Evolutionary conservation across 2,888 invertebrate genomes (phyloP), one percentile per base, ranked within the genome.

Genomic region (Nomada hirtipes): DNA sequence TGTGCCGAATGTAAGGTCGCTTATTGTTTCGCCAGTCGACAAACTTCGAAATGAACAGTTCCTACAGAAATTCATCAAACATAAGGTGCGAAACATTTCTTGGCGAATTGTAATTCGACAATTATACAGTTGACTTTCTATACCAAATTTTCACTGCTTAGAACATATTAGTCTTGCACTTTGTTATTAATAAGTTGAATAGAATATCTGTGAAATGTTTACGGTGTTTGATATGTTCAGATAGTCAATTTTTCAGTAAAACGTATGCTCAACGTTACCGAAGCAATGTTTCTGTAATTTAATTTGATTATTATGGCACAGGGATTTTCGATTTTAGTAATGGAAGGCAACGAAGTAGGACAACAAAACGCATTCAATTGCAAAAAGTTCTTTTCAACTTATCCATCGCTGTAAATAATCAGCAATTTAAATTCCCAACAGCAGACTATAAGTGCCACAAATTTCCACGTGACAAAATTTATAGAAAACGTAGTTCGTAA

Each of bases 21-120:
- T 70, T 70, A 50, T 70, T 70, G 59, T 70, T 60, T n/a, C 60
- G 15, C 60, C 47, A 50, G 11, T 60, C 60, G 20, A n/a, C 20
- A 26, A 60, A 47, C 20, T 60, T 29, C 29, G 70, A 70, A 70
- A 50, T 18, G 70, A 70, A 60, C 47, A 50, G 29, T 59, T 70
- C 59, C 50, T 10, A 15, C 50, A 47, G 47, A 36, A 53, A 72
- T 72, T 63, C 23, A 53, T 63, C 61, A 53, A 53, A 72, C 61
- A 42, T 13, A 7, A 23, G 1, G 42, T 13, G 36, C 3, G 15
- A 42, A 72, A 72, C 52, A 63, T 72, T 26, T 50, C 61, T 61
- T 23, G 2, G 26, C 26, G n/a, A n/a, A 20, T n/a, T 65, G 23
- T 65, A 15, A 26, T 29, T 59, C 47, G 23, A 20, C 3, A 2